These are phyloP conservation scores for Molorchus minor DNA, from an alignment of 2,888 invertebrate species.

Conservation along the genomic window DNA sequence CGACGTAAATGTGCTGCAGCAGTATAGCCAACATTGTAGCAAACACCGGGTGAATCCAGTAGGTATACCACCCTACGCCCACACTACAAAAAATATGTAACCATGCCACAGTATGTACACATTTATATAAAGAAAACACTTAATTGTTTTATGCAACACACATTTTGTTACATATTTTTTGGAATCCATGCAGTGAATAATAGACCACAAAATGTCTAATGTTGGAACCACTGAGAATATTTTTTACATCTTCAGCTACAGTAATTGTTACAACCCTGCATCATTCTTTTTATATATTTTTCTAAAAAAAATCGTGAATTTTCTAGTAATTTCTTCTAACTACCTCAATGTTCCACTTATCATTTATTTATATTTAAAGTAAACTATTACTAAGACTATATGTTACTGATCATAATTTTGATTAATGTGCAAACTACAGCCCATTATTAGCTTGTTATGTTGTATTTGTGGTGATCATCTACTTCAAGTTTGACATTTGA, in stretches of 20 bases:
- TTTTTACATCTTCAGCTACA: conserved; percentile 62
- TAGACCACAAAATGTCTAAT: conserved; percentile 62
- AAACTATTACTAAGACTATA: too few relatives aligned
- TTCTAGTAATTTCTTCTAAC: not conserved
- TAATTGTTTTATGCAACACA: conserved; percentile 5
- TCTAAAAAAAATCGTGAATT: not conserved
- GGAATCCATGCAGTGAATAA: conserved; percentile 60
- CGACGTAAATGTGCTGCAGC: conserved; percentile 63
- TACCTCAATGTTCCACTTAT: too few relatives aligned
- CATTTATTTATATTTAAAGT: too few relatives aligned
- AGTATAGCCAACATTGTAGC: conserved; percentile 63
- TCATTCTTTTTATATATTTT: conserved; percentile 25
- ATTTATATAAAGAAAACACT: conserved; percentile 12
- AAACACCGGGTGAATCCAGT: conserved; percentile 63
- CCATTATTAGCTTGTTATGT: too few relatives aligned
- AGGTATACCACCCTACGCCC: conserved; percentile 62
- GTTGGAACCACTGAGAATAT: conserved; percentile 62
- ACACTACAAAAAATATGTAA: conserved; percentile 61
- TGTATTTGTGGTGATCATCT: too few relatives aligned
- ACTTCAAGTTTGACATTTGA: too few relatives aligned
- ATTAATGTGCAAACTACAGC: too few relatives aligned
- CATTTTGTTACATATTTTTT: conserved; percentile 55
- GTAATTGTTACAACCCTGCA: conserved; percentile 59
- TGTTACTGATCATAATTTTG: too few relatives aligned
- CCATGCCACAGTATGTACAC: conserved; percentile 28